Evolutionary conservation across 2,113 vertebrate species (phyloP).

Genomic region (Theropithecus gelada): DNA sequence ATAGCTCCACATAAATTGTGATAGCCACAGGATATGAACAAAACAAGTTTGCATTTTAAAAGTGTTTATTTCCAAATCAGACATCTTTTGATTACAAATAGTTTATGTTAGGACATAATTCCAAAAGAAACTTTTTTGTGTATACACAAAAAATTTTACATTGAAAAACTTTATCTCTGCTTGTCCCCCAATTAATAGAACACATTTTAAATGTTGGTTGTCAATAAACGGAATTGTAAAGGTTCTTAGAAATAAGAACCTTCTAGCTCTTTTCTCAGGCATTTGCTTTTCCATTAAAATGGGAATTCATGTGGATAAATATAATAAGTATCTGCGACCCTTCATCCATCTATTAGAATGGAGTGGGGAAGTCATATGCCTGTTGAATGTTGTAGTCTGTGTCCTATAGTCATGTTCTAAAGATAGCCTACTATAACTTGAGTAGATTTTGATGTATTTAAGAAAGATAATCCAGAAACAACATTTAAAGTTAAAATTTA

Average conservation of each 20-base stretch:
- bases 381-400: neutral
- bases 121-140: neutral
- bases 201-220: neutral
- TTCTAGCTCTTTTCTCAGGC: neutral
- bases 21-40: neutral
- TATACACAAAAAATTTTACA: neutral
- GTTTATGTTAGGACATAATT: neutral
- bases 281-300: neutral
- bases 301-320: neutral
- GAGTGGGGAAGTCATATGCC: too few species aligned
- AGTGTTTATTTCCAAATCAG: conserved; percentile 1
- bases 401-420: neutral
- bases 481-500: neutral
- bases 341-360: neutral
- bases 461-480: neutral
- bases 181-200: neutral
- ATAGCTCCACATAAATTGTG: neutral
- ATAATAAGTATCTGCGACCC: neutral
- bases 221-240: neutral
- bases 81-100: neutral
- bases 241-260: neutral
- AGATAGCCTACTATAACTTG: neutral
- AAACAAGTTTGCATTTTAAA: neutral
- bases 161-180: neutral
- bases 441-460: neutral